A percentile compares a stretch with the other conserved stretches of the same genome.
These are phyloP conservation scores for Macropus fuliginosus DNA, from an alignment of 2,797 vertebrate genomes.

Conservation along the genomic window DNA sequence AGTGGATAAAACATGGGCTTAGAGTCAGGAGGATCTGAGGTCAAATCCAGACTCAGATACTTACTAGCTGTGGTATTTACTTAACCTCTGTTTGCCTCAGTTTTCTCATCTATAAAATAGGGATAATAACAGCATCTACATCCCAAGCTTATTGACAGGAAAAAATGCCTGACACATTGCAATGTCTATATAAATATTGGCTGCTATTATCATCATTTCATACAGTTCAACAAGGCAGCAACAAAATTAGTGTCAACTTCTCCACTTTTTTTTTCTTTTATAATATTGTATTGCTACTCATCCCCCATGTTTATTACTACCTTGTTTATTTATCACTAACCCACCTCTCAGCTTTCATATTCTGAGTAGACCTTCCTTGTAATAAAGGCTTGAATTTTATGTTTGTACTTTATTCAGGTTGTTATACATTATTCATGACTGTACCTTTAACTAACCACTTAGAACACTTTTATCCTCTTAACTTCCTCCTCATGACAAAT, in stretches of 20 bases:
- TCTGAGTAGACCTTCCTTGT: not conserved
- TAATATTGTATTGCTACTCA: not conserved
- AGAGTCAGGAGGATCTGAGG: not conserved
- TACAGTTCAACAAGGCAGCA: not conserved
- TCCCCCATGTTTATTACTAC: not conserved
- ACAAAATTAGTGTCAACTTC: not conserved
- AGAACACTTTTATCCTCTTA: not conserved
- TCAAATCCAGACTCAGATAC: not conserved
- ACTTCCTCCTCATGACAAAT: not conserved
- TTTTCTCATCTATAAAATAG: not conserved
- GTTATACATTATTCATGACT: not conserved
- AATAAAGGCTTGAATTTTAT: not conserved
- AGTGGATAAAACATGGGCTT: not conserved
- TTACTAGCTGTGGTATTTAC: not conserved
- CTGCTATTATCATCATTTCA: not conserved
- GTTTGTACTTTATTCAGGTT: not conserved
- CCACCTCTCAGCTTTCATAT: not conserved
- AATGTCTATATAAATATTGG: not conserved
- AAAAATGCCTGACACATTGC: not conserved
- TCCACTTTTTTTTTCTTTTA: not conserved
- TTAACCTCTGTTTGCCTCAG: not conserved
- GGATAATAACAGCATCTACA: not conserved
- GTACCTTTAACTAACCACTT: not conserved
- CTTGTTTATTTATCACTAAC: not conserved
- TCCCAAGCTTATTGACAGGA: not conserved